Conservation (phyloP, 1,140 invertebrate species). For the Lerema accius region DNA sequence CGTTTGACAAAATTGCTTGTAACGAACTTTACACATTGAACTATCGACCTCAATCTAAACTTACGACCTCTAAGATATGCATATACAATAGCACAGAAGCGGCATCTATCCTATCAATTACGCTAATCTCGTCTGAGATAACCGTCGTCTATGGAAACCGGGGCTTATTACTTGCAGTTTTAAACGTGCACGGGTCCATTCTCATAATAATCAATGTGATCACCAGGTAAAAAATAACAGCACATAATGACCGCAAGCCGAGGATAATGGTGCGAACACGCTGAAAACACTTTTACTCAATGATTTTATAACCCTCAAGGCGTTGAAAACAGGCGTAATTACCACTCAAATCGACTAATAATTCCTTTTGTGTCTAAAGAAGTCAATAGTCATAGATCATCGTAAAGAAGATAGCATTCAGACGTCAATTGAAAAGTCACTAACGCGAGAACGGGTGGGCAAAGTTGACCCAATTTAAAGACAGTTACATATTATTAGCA, state of each 20-base stretch:
- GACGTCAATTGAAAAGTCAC: not conserved
- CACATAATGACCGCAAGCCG: slow-evolving; percentile 54
- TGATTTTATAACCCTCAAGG: slow-evolving; percentile 35
- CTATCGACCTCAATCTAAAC: not conserved
- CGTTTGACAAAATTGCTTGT: no score
- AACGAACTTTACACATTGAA: not conserved
- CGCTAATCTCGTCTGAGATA: slow-evolving; percentile 19
- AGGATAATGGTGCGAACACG: slow-evolving; percentile 63
- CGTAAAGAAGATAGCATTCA: no score
- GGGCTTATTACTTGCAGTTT: slow-evolving; percentile 29
- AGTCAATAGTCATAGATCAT: not conserved
- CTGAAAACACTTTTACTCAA: slow-evolving; percentile 53
- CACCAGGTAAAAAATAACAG: slow-evolving; percentile 51
- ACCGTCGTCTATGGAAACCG: slow-evolving; percentile 24
- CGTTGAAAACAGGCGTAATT: slow-evolving; percentile 42
- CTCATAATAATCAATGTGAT: slow-evolving; percentile 56
- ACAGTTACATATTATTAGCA: slow-evolving; percentile 27
- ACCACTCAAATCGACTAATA: slow-evolving; percentile 39
- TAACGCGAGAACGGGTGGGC: not conserved
- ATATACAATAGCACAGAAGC: slow-evolving; percentile 18
- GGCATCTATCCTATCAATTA: slow-evolving; percentile 11
- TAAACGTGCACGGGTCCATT: slow-evolving; percentile 40
- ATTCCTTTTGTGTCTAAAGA: slow-evolving; percentile 32
- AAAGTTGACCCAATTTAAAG: not conserved
- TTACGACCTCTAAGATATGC: slow-evolving; percentile 10